Base-by-base conservation (phyloP, 1,140 invertebrate genomes). In the Caenorhabditis latens region DNA sequence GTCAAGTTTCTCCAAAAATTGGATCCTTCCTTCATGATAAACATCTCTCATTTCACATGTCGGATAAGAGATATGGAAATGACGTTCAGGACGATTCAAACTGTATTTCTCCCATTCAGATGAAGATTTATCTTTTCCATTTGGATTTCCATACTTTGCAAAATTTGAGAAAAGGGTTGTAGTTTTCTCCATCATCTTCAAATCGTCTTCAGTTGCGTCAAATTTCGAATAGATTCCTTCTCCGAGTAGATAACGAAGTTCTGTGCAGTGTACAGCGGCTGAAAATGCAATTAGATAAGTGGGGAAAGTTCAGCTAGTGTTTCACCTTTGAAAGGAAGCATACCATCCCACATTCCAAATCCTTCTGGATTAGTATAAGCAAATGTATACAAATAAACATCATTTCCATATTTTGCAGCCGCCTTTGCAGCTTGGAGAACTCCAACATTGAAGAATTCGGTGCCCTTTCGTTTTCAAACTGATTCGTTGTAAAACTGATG, bases 351-450 rank as follows among this genome's bases (percentile, higher is more conserved):
- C 40, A 63, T 50, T n/a, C 85, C 83, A 61, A 85, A 65, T 6
- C 46, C 42, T n/a, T 88, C 32, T 9, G 71, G 55, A 88, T 86
- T 88, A 13, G 55, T 63, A 61, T 87, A 82, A 13, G 71, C 79
- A 21, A 87, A 87, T 40, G 46, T 63, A 42, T 89, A 90, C n/a
- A 71, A 57, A 46, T 85, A 90, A 24, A 90, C 89, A 88, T 96
- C 95, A 6, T 96, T 95, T 91, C 71, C 82, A 53, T 57, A 42
- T 13, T 61, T 24, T n/a, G 86, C 79, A 50, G 71, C 71, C 16
- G 14, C 19, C 21, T 85, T 65, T 4, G 84, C 84, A 16, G 50
- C 46, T 40, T 71, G 61, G 48, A 85, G 24, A 67, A 67, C n/a
- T 53, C 84, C 84, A 4, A 85, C 63, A 32, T 71, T 67, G 63